Conservation (phyloP, 1,140 invertebrate genomes). For the Agrypnia vestita region DNA sequence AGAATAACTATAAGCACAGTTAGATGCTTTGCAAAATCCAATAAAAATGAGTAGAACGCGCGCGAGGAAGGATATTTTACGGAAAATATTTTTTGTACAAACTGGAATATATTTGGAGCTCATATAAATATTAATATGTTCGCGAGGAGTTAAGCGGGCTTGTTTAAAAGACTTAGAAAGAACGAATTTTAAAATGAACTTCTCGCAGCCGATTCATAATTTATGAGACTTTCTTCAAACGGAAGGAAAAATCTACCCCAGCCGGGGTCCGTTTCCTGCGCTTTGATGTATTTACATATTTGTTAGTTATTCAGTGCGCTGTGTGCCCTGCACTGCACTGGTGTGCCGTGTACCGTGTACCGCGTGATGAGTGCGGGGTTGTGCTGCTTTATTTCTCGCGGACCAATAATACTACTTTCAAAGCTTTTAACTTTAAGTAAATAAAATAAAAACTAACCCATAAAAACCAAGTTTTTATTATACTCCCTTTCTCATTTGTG, state of each 20-base stretch:
- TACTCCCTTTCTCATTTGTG: no score
- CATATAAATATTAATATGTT: constrained; percentile 23
- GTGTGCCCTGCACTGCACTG: background rate
- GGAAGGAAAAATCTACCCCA: constrained; percentile 59
- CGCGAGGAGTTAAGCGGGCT: background rate
- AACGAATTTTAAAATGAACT: constrained; percentile 57
- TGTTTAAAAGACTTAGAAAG: constrained; percentile 30
- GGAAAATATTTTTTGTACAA: background rate
- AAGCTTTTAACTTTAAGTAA: no score
- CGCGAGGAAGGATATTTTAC: background rate
- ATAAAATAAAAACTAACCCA: no score
- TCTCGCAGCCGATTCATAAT: constrained; percentile 57
- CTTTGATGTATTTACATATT: constrained; percentile 62
- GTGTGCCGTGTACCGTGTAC: background rate
- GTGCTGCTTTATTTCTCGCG: no score
- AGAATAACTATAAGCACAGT: no score
- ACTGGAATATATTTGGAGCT: background rate
- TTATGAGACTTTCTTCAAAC: constrained; percentile 62
- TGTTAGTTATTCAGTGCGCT: constrained; percentile 36
- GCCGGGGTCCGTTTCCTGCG: constrained; percentile 52
- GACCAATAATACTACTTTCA: no score
- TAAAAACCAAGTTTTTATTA: no score
- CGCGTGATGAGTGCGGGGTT: no score
- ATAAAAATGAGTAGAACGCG: background rate
- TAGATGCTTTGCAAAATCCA: background rate